These are phyloP conservation scores for Chaetura pelagica DNA, from an alignment of 2,113 vertebrate genomes.

Conservation along the genomic window DNA sequence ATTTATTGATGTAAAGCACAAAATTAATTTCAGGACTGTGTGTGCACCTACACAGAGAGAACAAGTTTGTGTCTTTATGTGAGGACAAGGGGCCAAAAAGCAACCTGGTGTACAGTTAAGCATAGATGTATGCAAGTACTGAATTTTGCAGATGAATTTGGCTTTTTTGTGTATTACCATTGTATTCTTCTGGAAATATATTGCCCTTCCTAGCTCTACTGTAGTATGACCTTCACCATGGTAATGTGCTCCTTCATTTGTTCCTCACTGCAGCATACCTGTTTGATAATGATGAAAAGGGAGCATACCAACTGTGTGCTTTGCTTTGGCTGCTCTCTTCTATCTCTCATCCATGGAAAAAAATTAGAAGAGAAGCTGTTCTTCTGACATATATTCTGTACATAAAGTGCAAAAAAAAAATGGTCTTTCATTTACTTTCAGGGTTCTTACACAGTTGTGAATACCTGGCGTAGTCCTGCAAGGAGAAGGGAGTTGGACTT, in stretches of 20 bases:
- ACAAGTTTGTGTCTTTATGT: not conserved
- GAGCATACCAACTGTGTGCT: not conserved
- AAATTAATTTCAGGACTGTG: not conserved
- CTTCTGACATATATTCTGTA: not conserved
- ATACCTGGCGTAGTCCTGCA: not conserved
- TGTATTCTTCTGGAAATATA: not conserved
- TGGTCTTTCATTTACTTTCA: not conserved
- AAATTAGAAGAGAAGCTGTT: not conserved
- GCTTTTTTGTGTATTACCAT: fast-evolving
- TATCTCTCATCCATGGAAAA: not conserved
- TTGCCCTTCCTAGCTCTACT: not conserved
- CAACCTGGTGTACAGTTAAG: not conserved
- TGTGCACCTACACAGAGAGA: not conserved
- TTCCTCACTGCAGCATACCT: not conserved
- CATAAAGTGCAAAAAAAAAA: not conserved
- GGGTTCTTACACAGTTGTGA: not conserved
- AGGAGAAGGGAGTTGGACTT: not conserved
- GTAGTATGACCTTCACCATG: not conserved
- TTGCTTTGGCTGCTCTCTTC: not conserved
- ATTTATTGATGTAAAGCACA: not conserved
- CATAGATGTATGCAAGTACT: not conserved
- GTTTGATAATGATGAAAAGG: not conserved
- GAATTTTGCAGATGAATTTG: not conserved
- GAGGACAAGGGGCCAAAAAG: not conserved
- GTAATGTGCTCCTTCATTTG: not conserved